A percentile compares a stretch with the other conserved stretches of the same genome.
These are phyloP conservation scores for Pogonophryne albipinna DNA, from an alignment of 2,797 vertebrate genomes.

Conservation along the genomic window DNA sequence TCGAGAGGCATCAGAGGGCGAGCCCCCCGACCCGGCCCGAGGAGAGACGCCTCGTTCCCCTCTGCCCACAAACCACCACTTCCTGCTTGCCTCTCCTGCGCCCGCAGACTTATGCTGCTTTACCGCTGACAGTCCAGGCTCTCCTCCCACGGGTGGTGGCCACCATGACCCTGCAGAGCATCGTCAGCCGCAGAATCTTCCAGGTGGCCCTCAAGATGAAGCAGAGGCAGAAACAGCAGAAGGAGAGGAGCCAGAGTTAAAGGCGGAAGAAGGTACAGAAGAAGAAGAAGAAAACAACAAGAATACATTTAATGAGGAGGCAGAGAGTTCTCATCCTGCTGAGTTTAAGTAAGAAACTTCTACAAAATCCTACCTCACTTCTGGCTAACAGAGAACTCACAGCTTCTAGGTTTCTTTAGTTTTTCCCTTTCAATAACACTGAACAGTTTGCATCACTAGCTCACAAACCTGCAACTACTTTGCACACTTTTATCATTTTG, in stretches of 20 bases:
- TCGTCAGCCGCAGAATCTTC: slow-evolving; percentile 91
- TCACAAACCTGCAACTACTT: too few species aligned
- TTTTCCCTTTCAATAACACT: too few species aligned
- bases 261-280: slow-evolving; percentile 8
- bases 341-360: slow-evolving; percentile 91
- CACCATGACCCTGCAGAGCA: slow-evolving; percentile 95
- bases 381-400: too few species aligned
- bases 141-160: slow-evolving; percentile 92
- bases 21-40: slow-evolving; percentile 85
- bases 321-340: slow-evolving; percentile 87
- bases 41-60: slow-evolving; percentile 57
- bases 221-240: slow-evolving; percentile 72
- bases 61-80: slow-evolving; percentile 62
- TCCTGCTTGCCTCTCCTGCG: slow-evolving; percentile 86
- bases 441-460: too few species aligned
- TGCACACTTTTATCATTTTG: too few species aligned
- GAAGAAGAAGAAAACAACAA: slow-evolving; percentile 3
- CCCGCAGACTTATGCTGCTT: slow-evolving; percentile 92
- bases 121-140: slow-evolving; percentile 93
- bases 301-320: slow-evolving; percentile 27
- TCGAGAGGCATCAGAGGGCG: slow-evolving; percentile 88
- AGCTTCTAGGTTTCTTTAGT: too few species aligned
- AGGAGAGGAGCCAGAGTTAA: slow-evolving; percentile 67
- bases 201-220: slow-evolving; percentile 90
- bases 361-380: background rate